phyloP scores from a whole-genome alignment of 2,888 invertebrate genomes.

The Stenichneumon culpator region DNA sequence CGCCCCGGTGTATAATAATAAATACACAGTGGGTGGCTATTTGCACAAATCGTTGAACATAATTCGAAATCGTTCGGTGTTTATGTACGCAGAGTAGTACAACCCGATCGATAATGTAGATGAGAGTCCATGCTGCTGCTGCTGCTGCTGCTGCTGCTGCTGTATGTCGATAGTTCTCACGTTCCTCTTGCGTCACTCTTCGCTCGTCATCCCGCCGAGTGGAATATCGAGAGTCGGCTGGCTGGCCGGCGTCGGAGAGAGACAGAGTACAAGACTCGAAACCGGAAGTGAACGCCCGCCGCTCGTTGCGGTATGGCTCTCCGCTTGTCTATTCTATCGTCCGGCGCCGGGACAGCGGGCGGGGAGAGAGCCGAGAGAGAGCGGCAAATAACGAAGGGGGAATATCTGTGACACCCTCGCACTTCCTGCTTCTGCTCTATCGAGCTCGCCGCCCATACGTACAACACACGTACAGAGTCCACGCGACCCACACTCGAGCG shows the following conservation, averaged over 20 bases:
- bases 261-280: slow-evolving; percentile 41
- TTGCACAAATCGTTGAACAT: slow-evolving; percentile 40
- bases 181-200: slow-evolving; percentile 45
- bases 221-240: slow-evolving; percentile 64
- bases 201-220: slow-evolving; percentile 67
- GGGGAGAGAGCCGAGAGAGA: slow-evolving; percentile 23
- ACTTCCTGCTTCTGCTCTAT: slow-evolving; percentile 69
- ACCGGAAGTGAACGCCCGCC: slow-evolving; percentile 62
- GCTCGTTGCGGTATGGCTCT: slow-evolving; percentile 14
- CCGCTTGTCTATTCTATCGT: slow-evolving; percentile 24
- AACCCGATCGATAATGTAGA: slow-evolving; percentile 64
- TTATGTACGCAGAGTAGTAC: background rate
- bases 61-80: slow-evolving; percentile 28
- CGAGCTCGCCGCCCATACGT: slow-evolving; percentile 31
- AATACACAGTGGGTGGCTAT: slow-evolving; percentile 1
- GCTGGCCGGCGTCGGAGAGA: slow-evolving; percentile 24
- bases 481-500: slow-evolving; percentile 44
- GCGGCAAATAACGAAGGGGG: slow-evolving; percentile 73
- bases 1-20: slow-evolving; percentile 2
- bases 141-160: background rate
- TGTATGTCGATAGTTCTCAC: slow-evolving; percentile 36
- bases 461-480: slow-evolving; percentile 31
- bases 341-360: slow-evolving; percentile 56
- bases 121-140: slow-evolving; percentile 11
- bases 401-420: slow-evolving; percentile 72